Conservation (phyloP, 2,113 vertebrate genomes). For the Sebastes schlegelii region DNA sequence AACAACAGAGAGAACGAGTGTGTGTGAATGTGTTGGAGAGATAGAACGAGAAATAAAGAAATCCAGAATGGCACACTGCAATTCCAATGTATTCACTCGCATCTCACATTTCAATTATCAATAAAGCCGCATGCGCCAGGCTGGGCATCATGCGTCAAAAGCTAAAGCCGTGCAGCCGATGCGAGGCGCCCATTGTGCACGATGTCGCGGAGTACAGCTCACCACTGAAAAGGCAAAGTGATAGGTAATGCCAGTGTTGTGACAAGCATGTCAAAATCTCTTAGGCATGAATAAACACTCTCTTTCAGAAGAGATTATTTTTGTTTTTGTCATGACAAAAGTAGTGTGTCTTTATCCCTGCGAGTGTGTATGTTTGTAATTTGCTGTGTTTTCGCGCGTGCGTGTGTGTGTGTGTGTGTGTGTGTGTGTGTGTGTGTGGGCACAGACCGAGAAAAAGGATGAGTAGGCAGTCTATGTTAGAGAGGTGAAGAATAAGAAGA, state of each 20-base stretch:
- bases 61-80: background rate
- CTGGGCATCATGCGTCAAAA: constrained; percentile 30
- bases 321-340: constrained; percentile 54
- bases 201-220: constrained; percentile 21
- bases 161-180: constrained; percentile 33
- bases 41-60: background rate
- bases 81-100: constrained; percentile 22
- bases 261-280: constrained; percentile 74
- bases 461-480: constrained; percentile 10
- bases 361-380: background rate
- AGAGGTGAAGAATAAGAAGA: constrained; percentile 11
- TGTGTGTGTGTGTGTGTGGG: background rate
- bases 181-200: constrained; percentile 37
- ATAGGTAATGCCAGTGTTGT: constrained; percentile 59
- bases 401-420: background rate
- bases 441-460: constrained; percentile 15
- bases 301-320: constrained; percentile 74
- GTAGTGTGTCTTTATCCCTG: constrained; percentile 2
- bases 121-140: background rate
- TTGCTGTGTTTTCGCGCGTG: constrained; percentile 7
- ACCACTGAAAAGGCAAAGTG: constrained; percentile 57
- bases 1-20: background rate
- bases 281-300: constrained; percentile 68
- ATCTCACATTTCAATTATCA: constrained; percentile 40
- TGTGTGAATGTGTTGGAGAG: background rate